Percentiles rank a stretch among this genome's conserved stretches.
phyloP scores from a whole-genome alignment of 2,797 vertebrate genomes.

The Silurus lanzhouensis region DNA sequence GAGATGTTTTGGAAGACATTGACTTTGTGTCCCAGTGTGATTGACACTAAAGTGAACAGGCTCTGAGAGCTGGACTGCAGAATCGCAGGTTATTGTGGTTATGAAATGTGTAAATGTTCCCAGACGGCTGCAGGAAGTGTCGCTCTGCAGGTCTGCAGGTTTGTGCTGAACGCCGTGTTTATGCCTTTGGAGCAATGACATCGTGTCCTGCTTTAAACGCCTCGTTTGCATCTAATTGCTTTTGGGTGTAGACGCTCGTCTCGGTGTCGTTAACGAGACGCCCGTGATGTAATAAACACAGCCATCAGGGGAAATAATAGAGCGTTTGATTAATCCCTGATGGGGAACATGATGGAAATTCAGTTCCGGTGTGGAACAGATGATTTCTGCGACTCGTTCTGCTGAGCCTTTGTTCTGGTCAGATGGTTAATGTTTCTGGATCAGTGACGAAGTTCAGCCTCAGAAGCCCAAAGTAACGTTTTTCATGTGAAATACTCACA shows the following conservation, averaged over 20 bases:
- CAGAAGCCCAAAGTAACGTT: not conserved
- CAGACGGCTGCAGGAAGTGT: not conserved
- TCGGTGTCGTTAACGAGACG: constrained; percentile 17
- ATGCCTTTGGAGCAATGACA: not conserved
- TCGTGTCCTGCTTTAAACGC: constrained; percentile 15
- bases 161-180: not conserved
- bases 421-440: not conserved
- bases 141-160: not conserved
- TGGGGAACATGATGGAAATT: constrained; percentile 6
- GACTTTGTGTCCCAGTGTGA: no score
- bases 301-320: constrained; percentile 44
- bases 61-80: not conserved
- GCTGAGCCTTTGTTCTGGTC: not conserved
- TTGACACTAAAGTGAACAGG: not conserved
- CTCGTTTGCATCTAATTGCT: constrained; percentile 36
- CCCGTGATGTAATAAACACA: constrained; percentile 25
- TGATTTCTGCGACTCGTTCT: not conserved
- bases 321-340: constrained; percentile 35
- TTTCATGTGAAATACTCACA: not conserved
- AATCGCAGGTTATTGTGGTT: not conserved
- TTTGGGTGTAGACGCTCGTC: constrained; percentile 26
- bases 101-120: not conserved
- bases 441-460: not conserved
- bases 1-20: no score
- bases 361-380: not conserved